phyloP scores from a whole-genome alignment of 2,113 vertebrate genomes.

The Clarias batrachus region DNA sequence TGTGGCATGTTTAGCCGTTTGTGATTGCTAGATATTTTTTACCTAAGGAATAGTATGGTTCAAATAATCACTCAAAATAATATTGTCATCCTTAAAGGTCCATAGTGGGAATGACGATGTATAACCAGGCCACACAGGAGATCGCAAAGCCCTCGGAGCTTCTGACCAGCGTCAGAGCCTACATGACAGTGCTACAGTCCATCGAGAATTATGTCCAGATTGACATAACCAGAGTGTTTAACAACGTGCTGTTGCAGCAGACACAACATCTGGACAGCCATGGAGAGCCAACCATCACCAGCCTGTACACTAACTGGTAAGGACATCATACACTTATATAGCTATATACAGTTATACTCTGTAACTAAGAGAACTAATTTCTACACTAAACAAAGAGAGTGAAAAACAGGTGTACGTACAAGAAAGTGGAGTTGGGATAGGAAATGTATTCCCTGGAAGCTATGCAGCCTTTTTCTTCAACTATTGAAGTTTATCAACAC shows the following conservation, averaged over 20 bases:
- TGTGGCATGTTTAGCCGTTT: too few species aligned
- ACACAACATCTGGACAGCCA: conserved; percentile 99
- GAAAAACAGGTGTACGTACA: neutral
- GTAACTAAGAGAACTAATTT: neutral
- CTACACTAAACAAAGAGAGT: neutral
- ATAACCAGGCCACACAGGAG: conserved; percentile 98
- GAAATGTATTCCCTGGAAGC: neutral
- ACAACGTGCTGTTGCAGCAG: conserved; percentile 98
- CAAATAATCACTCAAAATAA: neutral
- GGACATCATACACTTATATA: neutral
- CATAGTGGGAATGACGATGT: conserved; percentile 99
- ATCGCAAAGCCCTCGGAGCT: conserved; percentile 98
- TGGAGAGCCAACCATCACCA: conserved; percentile 97
- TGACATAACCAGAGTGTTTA: conserved; percentile 97
- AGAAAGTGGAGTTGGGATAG: neutral
- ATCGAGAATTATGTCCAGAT: conserved; percentile 99
- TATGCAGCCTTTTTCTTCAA: neutral
- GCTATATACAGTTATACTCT: too few species aligned
- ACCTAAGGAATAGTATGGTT: neutral
- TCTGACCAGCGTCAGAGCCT: conserved; percentile 94
- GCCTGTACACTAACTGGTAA: conserved; percentile 98
- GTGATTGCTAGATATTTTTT: neutral
- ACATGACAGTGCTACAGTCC: conserved; percentile 98
- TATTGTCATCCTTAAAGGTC: conserved; percentile 73
- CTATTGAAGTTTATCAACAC: neutral